Evolutionary conservation across 2,888 invertebrate genomes (phyloP).

Genomic region (Cyrtodaria siliqua): DNA sequence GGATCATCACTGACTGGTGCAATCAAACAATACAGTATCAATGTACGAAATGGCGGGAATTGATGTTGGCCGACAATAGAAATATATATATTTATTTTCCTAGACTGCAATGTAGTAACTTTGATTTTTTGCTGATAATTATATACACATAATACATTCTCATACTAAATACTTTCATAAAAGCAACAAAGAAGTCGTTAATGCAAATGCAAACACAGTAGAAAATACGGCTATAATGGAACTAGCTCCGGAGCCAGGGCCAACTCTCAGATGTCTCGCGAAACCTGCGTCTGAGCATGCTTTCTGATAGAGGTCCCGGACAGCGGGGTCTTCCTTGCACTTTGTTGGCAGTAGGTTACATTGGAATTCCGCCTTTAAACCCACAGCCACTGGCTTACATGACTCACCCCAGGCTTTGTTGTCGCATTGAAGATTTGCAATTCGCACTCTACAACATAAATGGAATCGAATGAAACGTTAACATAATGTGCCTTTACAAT

Average conservation of each 20-base stretch:
- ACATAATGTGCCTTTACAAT: too few relatives aligned
- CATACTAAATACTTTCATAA: too few relatives aligned
- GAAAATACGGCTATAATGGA: constrained; percentile 7
- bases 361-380: constrained; percentile 57
- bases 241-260: constrained; percentile 13
- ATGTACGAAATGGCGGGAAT: too few relatives aligned
- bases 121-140: too few relatives aligned
- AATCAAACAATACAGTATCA: too few relatives aligned
- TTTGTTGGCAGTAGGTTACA: constrained; percentile 53
- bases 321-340: constrained; percentile 44
- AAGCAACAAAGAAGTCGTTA: too few relatives aligned
- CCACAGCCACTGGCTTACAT: constrained; percentile 52
- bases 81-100: too few relatives aligned
- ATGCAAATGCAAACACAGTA: neutral
- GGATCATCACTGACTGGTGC: too few relatives aligned
- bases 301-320: constrained; percentile 30
- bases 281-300: constrained; percentile 46
- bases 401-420: constrained; percentile 44
- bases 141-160: too few relatives aligned
- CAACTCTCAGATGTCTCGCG: constrained; percentile 24
- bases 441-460: constrained; percentile 42
- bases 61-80: too few relatives aligned
- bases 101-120: too few relatives aligned
- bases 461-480: too few relatives aligned
- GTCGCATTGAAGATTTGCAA: constrained; percentile 53